A percentile compares a stretch with the other conserved stretches of the same genome.
Evolutionary conservation across 1,140 invertebrate genomes (phyloP).

Genomic region (Patella vulgata): DNA sequence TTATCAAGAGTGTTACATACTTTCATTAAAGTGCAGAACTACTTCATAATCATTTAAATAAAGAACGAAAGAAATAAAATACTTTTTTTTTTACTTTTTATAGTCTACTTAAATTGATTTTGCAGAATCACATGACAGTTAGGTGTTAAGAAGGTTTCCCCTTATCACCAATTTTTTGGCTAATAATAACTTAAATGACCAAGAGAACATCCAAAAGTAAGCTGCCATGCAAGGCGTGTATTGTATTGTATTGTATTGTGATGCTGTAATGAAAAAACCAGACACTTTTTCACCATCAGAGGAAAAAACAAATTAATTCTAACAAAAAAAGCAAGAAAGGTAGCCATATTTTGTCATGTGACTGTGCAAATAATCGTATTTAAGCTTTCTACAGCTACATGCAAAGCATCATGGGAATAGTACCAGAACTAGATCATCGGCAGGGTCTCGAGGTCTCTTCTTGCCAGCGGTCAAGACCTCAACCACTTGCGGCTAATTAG

Average conservation of each 20-base stretch:
- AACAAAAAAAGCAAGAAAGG: constrained; percentile 37
- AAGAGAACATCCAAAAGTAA: constrained; percentile 13
- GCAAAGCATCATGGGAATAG: constrained; percentile 69
- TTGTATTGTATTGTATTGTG: too few relatives aligned
- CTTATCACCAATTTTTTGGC: neutral
- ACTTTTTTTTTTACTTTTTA: constrained; percentile 9
- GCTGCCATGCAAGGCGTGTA: constrained; percentile 30
- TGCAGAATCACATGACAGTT: constrained; percentile 63
- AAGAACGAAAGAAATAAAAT: constrained; percentile 9
- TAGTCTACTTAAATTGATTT: constrained; percentile 25
- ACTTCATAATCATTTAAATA: constrained; percentile 15
- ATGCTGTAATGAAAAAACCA: too few relatives aligned
- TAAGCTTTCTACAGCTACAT: constrained; percentile 67
- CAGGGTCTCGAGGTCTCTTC: constrained; percentile 85
- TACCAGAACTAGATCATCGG: constrained; percentile 92
- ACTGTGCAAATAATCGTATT: constrained; percentile 61
- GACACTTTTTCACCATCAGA: too few relatives aligned
- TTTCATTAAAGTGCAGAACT: constrained; percentile 4
- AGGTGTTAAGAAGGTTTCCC: neutral
- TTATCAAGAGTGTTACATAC: too few relatives aligned
- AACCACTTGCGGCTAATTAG: constrained; percentile 69
- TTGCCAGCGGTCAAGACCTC: constrained; percentile 76
- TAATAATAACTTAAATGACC: neutral
- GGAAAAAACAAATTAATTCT: constrained; percentile 40
- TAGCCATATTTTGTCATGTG: constrained; percentile 60